Percentiles rank a stretch among this genome's conserved stretches.
These are phyloP conservation scores for Agrenia bidenticulata DNA, from an alignment of 2,888 invertebrate species.

Conservation along the genomic window DNA sequence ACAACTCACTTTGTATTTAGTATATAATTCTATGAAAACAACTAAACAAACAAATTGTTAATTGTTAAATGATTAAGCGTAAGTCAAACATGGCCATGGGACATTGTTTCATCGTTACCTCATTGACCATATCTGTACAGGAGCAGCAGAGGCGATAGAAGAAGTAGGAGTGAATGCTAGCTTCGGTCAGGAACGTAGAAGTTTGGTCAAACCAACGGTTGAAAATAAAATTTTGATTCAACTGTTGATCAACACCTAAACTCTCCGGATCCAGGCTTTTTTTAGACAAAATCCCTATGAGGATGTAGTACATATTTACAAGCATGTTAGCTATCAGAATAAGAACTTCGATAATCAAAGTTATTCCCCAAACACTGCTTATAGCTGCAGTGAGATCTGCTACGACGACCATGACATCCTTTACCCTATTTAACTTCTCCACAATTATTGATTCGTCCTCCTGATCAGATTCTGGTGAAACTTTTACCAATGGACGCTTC, in stretches of 20 bases:
- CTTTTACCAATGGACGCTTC: background rate
- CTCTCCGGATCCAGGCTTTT: background rate
- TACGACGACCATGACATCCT: slow-evolving; percentile 18
- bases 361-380: slow-evolving; percentile 36
- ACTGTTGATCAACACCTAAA: background rate
- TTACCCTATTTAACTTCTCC: slow-evolving; percentile 21
- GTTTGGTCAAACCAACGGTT: too few relatives aligned
- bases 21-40: background rate
- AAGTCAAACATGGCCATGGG: too few relatives aligned
- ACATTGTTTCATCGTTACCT: too few relatives aligned
- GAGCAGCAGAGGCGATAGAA: slow-evolving; percentile 32
- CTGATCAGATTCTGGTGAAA: background rate
- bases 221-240: background rate
- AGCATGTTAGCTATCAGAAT: slow-evolving; percentile 34
- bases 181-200: slow-evolving; percentile 13
- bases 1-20: background rate
- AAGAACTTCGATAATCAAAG: slow-evolving; percentile 40
- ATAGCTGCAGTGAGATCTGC: slow-evolving; percentile 28
- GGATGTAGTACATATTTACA: slow-evolving; percentile 29
- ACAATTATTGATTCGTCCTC: slow-evolving; percentile 14
- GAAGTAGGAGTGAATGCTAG: slow-evolving; percentile 41
- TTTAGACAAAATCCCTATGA: too few relatives aligned
- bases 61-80: too few relatives aligned
- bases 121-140: slow-evolving; percentile 35
- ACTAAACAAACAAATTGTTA: too few relatives aligned